Conservation (phyloP, 2,888 invertebrate species). For the Oxystoma pomonae region DNA sequence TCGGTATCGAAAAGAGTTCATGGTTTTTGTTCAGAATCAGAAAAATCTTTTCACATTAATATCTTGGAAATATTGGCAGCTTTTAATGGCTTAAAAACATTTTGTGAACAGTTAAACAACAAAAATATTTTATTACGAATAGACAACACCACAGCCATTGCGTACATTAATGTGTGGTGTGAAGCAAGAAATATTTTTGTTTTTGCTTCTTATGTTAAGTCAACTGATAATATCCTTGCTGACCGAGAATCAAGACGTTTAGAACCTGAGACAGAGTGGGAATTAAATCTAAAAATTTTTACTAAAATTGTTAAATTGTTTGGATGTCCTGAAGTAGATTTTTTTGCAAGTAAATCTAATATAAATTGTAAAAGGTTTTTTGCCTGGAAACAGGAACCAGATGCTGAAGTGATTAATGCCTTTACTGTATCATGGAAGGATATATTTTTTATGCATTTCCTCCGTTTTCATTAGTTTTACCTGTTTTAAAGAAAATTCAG, state of each 20-base stretch:
- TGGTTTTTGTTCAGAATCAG: conserved; percentile 2
- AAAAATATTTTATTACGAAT: neutral
- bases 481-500: conserved; percentile 17
- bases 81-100: conserved; percentile 6
- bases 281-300: conserved; percentile 4
- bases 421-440: conserved; percentile 18
- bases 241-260: conserved; percentile 8
- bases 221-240: neutral
- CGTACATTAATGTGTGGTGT: conserved; percentile 2
- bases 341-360: conserved; percentile 7
- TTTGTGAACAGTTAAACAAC: neutral
- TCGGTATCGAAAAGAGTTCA: neutral
- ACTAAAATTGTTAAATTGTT: neutral
- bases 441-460: conserved; percentile 22
- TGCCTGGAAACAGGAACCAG: conserved; percentile 15
- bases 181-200: conserved; percentile 6
- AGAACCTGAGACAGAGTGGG: conserved; percentile 5
- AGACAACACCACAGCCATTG: neutral
- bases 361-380: conserved; percentile 7
- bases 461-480: conserved; percentile 18
- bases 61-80: neutral
- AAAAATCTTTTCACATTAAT: neutral
- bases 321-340: conserved; percentile 3
- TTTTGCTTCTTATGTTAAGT: conserved; percentile 11
- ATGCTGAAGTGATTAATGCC: conserved; percentile 18